Percentiles rank a stretch among this genome's conserved stretches.
Conservation (phyloP, 2,113 vertebrate species). For the Cygnus atratus region DNA sequence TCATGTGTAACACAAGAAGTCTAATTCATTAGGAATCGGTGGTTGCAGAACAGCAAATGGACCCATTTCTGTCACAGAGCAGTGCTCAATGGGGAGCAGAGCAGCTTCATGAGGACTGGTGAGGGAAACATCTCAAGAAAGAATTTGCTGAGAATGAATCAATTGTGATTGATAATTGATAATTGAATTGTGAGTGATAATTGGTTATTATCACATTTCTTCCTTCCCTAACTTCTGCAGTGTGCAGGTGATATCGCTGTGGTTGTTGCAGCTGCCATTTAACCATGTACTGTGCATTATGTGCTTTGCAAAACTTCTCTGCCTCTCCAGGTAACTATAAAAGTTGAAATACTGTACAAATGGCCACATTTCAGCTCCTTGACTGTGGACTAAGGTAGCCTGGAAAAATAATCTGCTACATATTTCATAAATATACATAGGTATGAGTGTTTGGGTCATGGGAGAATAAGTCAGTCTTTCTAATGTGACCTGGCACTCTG, state of each 20-base stretch:
- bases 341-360: not conserved
- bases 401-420: not conserved
- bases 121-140: not conserved
- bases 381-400: not conserved
- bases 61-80: not conserved
- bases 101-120: not conserved
- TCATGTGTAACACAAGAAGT: not conserved
- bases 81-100: no score
- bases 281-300: accelerated
- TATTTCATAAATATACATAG: not conserved
- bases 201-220: not conserved
- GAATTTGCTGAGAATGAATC: not conserved
- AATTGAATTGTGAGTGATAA: no score
- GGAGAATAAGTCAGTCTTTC: not conserved
- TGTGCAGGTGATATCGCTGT: not conserved
- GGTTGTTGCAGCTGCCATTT: not conserved
- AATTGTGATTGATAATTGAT: no score
- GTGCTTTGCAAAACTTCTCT: not conserved
- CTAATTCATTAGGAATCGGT: not conserved
- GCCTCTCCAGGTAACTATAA: not conserved
- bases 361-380: not conserved
- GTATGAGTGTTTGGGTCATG: not conserved
- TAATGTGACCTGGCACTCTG: not conserved
- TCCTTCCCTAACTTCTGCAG: not conserved
- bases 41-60: not conserved